Base-by-base conservation (phyloP, 2,797 vertebrate species). In the Pangasius djambal region DNA sequence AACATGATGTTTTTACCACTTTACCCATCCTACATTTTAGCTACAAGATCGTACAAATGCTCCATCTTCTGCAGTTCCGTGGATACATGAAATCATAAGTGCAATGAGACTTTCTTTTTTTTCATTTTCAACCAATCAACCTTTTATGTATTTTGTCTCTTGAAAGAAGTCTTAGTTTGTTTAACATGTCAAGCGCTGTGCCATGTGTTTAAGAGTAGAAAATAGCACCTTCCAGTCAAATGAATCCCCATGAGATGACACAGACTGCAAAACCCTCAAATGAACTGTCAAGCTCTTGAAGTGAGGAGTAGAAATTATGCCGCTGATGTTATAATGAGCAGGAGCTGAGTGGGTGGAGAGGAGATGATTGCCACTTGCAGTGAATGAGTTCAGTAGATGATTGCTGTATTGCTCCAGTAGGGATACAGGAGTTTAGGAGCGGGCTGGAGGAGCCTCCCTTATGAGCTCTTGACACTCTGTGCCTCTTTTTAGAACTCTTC, bases 311-410 rank as follows among this genome's bases (percentile, higher is more conserved):
- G 77, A 89, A 85, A 87, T 91, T 91, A 91, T 91, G 87, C 81
- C 88, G 88, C 82, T 89, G 91, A 92, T 90, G 89, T 91, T 90
- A 87, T 92, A 91, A 92, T 92, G 89, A 92, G 87, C 79, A 83
- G 61, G 83, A 57, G 86, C 86, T 52, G 89, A 91, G 91, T 89
- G 92, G 81, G 91, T 85, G 89, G 87, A 91, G 89, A 91, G 89
- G 88, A 90, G 88, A 89, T 91, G 92, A 91, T 92, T 91, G 89
- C 91, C 89, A 89, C 91, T 90, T 89, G 84, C 88, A 48, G 82
- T 85, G 88, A 87, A 87, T 89, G 81, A 91, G 87, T 89, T 90
- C 63, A 86, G 89, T 67, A 67, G 86, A 83, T 91, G 91, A 90
- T 91, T 91, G 86, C 83, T 87, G 72, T 86, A 77, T 88, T 86